Evolutionary conservation across 2,888 invertebrate species (phyloP).

Genomic region (Cryptocephalus moraei): DNA sequence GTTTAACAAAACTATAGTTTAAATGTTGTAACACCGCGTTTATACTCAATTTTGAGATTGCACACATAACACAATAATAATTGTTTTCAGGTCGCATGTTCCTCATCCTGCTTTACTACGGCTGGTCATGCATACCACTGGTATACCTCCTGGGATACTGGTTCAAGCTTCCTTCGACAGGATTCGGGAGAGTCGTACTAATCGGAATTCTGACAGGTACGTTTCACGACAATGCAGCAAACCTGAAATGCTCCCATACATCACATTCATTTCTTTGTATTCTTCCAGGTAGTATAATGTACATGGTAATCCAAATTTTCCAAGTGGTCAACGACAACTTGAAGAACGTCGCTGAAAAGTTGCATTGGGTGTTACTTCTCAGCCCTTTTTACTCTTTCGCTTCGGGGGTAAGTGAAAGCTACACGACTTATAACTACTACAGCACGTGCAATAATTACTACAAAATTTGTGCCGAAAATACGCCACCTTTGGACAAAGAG

Average conservation of each 20-base stretch:
- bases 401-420: constrained; percentile 36
- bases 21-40: too few species aligned
- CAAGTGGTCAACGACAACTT: constrained; percentile 49
- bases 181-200: constrained; percentile 63
- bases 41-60: too few species aligned
- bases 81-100: constrained; percentile 46
- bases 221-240: constrained; percentile 10
- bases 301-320: constrained; percentile 60
- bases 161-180: constrained; percentile 65
- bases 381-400: constrained; percentile 62
- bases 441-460: constrained; percentile 13
- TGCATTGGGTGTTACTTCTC: constrained; percentile 58
- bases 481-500: too few species aligned
- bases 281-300: constrained; percentile 56
- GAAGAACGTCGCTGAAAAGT: constrained; percentile 43
- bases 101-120: constrained; percentile 55
- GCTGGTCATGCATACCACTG: constrained; percentile 60
- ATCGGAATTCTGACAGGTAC: constrained; percentile 64
- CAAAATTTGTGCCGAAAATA: too few species aligned
- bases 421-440: constrained; percentile 19
- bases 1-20: background rate
- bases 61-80: too few species aligned
- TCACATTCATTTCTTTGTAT: background rate
- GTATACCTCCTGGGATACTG: constrained; percentile 58
- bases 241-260: too few species aligned